Base-by-base conservation (phyloP, 1,140 invertebrate species). In the Pogonognathellus flavescens region DNA sequence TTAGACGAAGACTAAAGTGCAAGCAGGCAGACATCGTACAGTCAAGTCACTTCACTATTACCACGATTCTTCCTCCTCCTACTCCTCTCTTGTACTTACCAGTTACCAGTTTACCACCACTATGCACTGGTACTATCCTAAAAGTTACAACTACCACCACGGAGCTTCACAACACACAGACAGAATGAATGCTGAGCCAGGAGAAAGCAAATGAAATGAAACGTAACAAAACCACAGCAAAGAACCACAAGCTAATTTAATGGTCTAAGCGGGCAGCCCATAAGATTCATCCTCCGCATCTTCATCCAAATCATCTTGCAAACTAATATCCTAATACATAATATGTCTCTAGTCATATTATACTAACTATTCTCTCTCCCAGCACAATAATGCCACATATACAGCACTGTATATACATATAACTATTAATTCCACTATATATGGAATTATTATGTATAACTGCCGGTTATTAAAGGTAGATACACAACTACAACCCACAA, bases 221-320 rank as follows among this genome's bases (percentile, higher is more conserved):
- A 76, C 70, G 41, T 49, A 50, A 76, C 70, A n/a, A 76, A 76
- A 76, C 70, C 70, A 50, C 70, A 50, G 70, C 70, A 41, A 76
- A 76, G 70, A n/a, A 76, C 70, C 70, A 76, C 70, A 76, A 76
- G n/a, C 70, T 76, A 76, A 76, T 76, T 76, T 76, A 41, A 76
- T 76, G 70, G 70, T 76, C 70, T 76, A 50, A 76, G 41, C 70
- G 70, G 70, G 41, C 70, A 49, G 41, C 70, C 70, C 70, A 41
- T 41, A 76, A 76, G 70, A 76, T 16, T 76, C 70, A 76, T 76
- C 70, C 16, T 76, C 70, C 70, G 18, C 25, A 6, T 41, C 31
- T 41, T 41, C 62, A 25, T 76, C 70, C 14, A n/a, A 57, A 14
- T 57, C 70, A 76, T 76, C 70, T 76, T 76, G 11, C 16, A 50